Percentiles rank a stretch among this genome's conserved stretches.
Conservation (phyloP, 2,113 vertebrate genomes). For the Bubo scandiacus region DNA sequence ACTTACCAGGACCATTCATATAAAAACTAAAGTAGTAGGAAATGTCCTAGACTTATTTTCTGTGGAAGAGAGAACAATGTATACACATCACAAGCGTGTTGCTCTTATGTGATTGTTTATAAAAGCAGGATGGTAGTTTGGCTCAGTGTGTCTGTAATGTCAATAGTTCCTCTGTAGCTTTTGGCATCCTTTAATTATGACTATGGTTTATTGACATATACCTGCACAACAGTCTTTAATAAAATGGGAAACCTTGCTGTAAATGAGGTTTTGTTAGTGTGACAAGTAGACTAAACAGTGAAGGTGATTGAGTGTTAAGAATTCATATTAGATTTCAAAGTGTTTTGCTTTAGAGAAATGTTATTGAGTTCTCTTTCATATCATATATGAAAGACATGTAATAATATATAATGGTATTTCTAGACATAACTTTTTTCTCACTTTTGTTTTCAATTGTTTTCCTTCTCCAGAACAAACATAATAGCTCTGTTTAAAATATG, state of each 20-base stretch:
- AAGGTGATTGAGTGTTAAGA: neutral
- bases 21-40: neutral
- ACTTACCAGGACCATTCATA: neutral
- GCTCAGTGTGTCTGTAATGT: neutral
- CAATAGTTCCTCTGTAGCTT: neutral
- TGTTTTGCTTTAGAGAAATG: neutral
- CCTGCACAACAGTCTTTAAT: neutral
- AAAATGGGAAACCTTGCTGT: neutral
- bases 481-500: neutral
- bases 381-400: neutral
- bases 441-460: neutral
- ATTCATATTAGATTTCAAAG: neutral
- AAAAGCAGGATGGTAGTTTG: neutral
- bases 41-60: neutral
- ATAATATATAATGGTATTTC: neutral
- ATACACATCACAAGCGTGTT: neutral
- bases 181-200: neutral
- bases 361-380: neutral
- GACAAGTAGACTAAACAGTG: neutral
- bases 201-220: neutral
- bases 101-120: neutral
- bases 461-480: neutral
- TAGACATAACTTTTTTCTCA: neutral
- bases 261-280: neutral
- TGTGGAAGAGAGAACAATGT: neutral